Percentiles rank a stretch among this genome's conserved stretches.
Conservation (phyloP, 2,888 invertebrate genomes). For the Cancer borealis region DNA sequence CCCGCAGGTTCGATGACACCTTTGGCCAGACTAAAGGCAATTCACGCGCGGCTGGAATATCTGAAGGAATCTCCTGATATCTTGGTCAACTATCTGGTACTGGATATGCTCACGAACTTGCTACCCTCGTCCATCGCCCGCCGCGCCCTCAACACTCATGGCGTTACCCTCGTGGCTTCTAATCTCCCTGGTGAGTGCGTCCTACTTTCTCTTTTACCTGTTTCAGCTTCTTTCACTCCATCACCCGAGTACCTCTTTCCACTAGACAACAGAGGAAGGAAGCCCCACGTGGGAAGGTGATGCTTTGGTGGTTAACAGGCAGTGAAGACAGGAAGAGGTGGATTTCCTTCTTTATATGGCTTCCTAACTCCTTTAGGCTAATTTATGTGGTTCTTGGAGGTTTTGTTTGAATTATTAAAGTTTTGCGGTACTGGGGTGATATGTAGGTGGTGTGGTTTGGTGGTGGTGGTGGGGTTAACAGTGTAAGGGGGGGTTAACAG, state of each 20-base stretch:
- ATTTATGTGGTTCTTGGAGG: background rate
- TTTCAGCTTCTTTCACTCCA: background rate
- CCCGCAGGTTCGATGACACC: constrained; percentile 49
- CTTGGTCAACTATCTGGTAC: constrained; percentile 58
- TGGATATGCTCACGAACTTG: constrained; percentile 60
- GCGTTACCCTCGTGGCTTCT: constrained; percentile 67
- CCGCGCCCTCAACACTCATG: constrained; percentile 63
- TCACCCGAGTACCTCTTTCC: background rate
- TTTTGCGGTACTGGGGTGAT: no score
- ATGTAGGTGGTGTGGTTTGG: no score
- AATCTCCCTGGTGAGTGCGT: constrained; percentile 60
- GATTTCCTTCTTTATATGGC: background rate
- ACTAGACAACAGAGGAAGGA: background rate
- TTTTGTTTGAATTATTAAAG: background rate
- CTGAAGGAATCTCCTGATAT: constrained; percentile 68
- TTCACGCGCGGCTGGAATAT: constrained; percentile 40
- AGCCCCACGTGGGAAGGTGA: constrained; percentile 26
- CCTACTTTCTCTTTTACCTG: background rate
- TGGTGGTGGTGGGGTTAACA: no score
- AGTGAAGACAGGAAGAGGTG: background rate
- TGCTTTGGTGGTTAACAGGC: background rate
- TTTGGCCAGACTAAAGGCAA: background rate
- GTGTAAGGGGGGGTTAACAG: no score
- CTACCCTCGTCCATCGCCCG: constrained; percentile 60
- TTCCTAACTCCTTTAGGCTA: background rate